phyloP scores from a whole-genome alignment of 2,113 vertebrate genomes.

The Pachyramphus minor region DNA sequence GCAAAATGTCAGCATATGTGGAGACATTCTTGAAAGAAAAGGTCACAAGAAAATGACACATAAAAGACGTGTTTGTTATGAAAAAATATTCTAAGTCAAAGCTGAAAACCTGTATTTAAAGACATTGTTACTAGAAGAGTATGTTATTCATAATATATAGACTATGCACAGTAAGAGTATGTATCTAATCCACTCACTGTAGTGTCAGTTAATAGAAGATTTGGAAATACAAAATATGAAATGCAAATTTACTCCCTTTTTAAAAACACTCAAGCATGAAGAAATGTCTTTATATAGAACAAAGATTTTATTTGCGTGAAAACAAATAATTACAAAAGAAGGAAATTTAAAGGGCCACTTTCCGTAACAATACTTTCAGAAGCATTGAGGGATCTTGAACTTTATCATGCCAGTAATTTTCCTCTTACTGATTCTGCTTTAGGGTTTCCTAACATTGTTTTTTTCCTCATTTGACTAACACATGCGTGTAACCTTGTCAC shows the following conservation, averaged over 20 bases:
- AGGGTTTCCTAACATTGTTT: not conserved
- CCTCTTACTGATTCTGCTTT: not conserved
- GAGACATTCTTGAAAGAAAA: not conserved
- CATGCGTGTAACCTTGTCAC: not conserved
- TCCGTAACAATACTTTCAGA: not conserved
- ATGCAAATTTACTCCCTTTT: not conserved
- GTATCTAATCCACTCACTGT: not conserved
- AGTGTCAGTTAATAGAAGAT: not conserved
- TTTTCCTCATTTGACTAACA: not conserved
- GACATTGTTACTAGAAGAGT: not conserved
- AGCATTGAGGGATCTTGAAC: not conserved
- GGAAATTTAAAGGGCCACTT: not conserved
- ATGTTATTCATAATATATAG: not conserved
- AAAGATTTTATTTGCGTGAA: not conserved
- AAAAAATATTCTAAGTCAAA: not conserved
- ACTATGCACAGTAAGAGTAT: not conserved
- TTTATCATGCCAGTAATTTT: not conserved
- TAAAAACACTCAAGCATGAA: not conserved
- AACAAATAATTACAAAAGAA: not conserved
- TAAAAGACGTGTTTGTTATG: not conserved
- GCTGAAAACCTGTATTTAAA: not conserved
- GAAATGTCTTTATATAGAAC: not conserved
- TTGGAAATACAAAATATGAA: not conserved
- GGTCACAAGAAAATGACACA: not conserved
- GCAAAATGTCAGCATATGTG: not conserved